Percentiles rank a stretch among this genome's conserved stretches.
phyloP scores from a whole-genome alignment of 2,888 invertebrate species.

The Odontomyia ornata region DNA sequence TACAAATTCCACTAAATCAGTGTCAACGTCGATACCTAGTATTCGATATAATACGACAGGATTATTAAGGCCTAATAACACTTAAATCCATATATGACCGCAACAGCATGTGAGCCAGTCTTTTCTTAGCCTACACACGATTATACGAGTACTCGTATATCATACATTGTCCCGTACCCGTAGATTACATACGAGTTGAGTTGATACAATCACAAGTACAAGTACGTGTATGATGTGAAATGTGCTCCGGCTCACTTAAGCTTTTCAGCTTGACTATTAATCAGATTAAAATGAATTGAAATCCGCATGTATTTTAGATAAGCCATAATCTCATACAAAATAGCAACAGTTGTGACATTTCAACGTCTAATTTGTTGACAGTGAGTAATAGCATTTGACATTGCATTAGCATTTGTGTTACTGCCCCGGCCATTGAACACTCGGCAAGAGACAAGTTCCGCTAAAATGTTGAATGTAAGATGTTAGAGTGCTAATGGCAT shows the following conservation, averaged over 20 bases:
- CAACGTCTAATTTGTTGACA: slow-evolving; percentile 44
- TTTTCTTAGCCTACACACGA: slow-evolving; percentile 6
- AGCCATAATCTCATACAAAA: slow-evolving; percentile 36
- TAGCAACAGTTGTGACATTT: slow-evolving; percentile 43
- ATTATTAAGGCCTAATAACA: slow-evolving; percentile 43
- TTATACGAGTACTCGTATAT: slow-evolving; percentile 2
- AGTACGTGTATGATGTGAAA: too few species aligned
- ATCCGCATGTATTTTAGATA: slow-evolving; percentile 44
- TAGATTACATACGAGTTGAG: too few species aligned
- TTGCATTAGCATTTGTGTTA: slow-evolving; percentile 42
- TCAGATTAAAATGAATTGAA: slow-evolving; percentile 43
- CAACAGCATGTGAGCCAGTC: slow-evolving; percentile 11
- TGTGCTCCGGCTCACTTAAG: slow-evolving; percentile 19
- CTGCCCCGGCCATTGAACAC: neutral
- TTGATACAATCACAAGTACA: too few species aligned
- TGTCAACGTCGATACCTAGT: slow-evolving; percentile 23
- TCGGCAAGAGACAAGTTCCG: neutral
- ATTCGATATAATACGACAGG: slow-evolving; percentile 32
- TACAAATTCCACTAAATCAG: slow-evolving; percentile 33
- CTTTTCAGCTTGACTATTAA: slow-evolving; percentile 37
- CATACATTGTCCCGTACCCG: neutral
- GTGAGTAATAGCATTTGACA: slow-evolving; percentile 43
- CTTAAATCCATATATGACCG: slow-evolving; percentile 37
- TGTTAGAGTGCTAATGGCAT: neutral
- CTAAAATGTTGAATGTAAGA: neutral